A percentile compares a stretch with the other conserved stretches of the same genome.
phyloP scores from a whole-genome alignment of 2,797 vertebrate species.

The Halcyon badia region DNA sequence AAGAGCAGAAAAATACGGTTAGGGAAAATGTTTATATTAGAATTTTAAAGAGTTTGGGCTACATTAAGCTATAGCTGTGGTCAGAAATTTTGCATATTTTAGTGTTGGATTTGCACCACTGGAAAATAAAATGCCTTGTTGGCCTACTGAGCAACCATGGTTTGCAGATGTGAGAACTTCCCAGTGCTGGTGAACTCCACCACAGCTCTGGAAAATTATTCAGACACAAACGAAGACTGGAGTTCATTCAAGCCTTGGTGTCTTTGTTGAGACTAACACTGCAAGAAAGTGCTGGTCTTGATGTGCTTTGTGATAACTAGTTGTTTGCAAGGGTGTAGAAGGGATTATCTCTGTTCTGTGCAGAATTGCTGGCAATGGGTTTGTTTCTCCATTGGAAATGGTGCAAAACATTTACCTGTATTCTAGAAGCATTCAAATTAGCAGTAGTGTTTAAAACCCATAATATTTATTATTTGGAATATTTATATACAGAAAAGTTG shows the following conservation, averaged over 20 bases:
- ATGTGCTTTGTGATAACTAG: background rate
- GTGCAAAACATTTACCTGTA: background rate
- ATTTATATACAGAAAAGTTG: background rate
- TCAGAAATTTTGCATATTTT: conserved; percentile 54
- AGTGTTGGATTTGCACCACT: conserved; percentile 35
- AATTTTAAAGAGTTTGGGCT: conserved; percentile 38
- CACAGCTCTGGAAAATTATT: background rate
- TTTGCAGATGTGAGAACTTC: conserved; percentile 28
- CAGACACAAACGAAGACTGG: background rate
- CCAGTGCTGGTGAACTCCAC: background rate
- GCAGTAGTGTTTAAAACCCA: background rate
- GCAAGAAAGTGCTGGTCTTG: background rate
- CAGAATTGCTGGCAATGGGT: background rate
- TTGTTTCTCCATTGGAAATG: background rate
- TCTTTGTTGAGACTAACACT: background rate
- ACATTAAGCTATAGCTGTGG: conserved; percentile 29
- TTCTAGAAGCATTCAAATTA: background rate
- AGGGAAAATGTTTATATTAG: conserved; percentile 22
- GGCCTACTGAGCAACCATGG: background rate
- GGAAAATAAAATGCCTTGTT: conserved; percentile 54
- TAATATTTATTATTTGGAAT: background rate
- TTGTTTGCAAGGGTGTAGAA: background rate
- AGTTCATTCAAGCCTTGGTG: background rate
- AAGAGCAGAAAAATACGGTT: conserved; percentile 7
- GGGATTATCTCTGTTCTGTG: background rate